Evolutionary conservation across 2,888 invertebrate genomes (phyloP), one percentile per base, ranked within the genome.

Genomic region (Trachelus tabidus): DNA sequence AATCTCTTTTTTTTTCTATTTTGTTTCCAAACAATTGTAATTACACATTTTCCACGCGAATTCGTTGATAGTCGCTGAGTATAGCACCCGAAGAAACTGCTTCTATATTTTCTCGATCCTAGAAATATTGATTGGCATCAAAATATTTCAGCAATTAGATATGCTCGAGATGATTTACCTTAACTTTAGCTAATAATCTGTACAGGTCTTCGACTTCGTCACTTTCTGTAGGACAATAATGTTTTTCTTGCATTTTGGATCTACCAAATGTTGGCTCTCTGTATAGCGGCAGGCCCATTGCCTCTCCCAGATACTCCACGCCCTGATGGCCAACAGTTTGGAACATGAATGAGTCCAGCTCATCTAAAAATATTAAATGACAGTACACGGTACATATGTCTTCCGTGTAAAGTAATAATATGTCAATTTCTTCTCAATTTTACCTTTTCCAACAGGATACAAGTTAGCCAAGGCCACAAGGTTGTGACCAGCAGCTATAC

Each of bases 171-270:
- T 73, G 35, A 30, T 56, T 69, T 31, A 95, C 95, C 94, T 96
- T 96, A 76, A 98, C 93, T 90, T 94, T 94, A 85, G 93, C 92
- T 75, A 99, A 93, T 79, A 99, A 94, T 85, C 94, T 93, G 92
- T 95, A 98, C 68, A 99, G 93, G 93, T 99, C 99, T 92, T 99
- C 99, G 69, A 99, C 99, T 93, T 99, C 99, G 92, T 98, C 98
- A 87, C 96, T 95, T 68, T 95, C 95, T 34, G 96, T 96, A 77
- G 96, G 96, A 77, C 94, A 93, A 92, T 98, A 98, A 85, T 94
- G 94, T 91, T 96, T 95, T 75, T 95, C 96, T 87, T 94, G 94
- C 91, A 96, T 94, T 76, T 96, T 92, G n/a, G 98, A 96, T 83
- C 94, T 94, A 69, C 99, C 99, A 85, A 94, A 93, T 77, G 99